Percentiles rank a stretch among this genome's conserved stretches.
Conservation (phyloP, 2,888 invertebrate genomes). For the Lasioglossum oenotherae region DNA sequence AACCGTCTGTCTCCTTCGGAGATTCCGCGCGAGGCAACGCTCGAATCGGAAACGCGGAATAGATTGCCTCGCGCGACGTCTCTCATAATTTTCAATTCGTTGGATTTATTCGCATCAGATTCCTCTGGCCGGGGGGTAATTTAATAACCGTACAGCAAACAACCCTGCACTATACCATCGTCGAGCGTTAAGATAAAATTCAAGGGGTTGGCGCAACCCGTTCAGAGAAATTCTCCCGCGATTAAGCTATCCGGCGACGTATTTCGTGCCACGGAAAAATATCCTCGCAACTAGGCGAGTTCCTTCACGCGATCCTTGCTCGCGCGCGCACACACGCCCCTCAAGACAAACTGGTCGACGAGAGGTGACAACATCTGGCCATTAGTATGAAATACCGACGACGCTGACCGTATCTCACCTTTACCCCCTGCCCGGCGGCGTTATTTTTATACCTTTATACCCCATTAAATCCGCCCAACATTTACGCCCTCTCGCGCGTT, state of each 20-base stretch:
- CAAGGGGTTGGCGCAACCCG: not conserved
- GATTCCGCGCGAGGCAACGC: not conserved
- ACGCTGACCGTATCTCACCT: slow-evolving; percentile 76
- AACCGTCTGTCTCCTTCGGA: slow-evolving; percentile 27
- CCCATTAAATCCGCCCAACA: slow-evolving; percentile 75
- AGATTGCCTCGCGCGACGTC: not conserved
- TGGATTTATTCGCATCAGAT: not conserved
- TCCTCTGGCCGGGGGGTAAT: not conserved
- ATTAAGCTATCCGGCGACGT: slow-evolving; percentile 41
- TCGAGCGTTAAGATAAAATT: not conserved
- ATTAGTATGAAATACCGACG: slow-evolving; percentile 77
- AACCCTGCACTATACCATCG: not conserved
- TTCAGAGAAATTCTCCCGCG: slow-evolving; percentile 24
- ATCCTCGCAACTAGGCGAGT: slow-evolving; percentile 1
- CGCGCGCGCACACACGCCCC: slow-evolving; percentile 27
- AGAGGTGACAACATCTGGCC: slow-evolving; percentile 79
- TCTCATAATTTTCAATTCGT: slow-evolving; percentile 9
- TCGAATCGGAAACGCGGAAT: not conserved
- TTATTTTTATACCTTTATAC: slow-evolving; percentile 77
- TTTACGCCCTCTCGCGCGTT: slow-evolving; percentile 43
- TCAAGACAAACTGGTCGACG: slow-evolving; percentile 74
- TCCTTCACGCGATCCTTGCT: slow-evolving; percentile 28
- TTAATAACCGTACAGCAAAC: not conserved
- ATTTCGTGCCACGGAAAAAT: slow-evolving; percentile 43
- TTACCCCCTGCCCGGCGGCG: slow-evolving; percentile 59